Evolutionary conservation across 2,888 invertebrate species (phyloP).

Genomic region (Sinelater perroti): DNA sequence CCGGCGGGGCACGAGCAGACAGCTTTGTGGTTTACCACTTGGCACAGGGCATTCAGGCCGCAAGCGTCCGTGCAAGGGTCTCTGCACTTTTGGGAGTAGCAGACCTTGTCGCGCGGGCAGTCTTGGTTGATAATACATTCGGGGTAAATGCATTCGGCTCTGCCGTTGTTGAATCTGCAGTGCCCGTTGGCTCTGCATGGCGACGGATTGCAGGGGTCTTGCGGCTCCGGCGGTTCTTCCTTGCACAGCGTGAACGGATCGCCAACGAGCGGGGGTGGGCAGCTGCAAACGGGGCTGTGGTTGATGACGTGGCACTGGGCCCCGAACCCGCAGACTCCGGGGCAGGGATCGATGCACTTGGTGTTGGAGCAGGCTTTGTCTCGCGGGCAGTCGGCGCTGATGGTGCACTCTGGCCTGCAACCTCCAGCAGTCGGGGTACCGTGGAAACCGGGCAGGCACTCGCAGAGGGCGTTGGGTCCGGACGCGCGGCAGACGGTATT

Average conservation of each 20-base stretch:
- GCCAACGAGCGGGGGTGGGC: constrained; percentile 75
- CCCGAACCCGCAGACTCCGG: constrained; percentile 79
- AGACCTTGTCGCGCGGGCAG: constrained; percentile 82
- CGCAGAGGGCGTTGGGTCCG: constrained; percentile 71
- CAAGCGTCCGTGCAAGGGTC: constrained; percentile 86
- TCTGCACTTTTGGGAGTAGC: constrained; percentile 82
- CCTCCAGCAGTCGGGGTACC: constrained; percentile 76
- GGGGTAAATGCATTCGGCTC: constrained; percentile 81
- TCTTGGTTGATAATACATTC: constrained; percentile 91
- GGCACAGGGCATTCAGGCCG: constrained; percentile 83
- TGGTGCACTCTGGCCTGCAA: constrained; percentile 84
- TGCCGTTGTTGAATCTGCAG: constrained; percentile 75
- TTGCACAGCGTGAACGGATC: constrained; percentile 81
- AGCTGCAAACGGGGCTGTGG: constrained; percentile 87
- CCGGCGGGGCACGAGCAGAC: constrained; percentile 84
- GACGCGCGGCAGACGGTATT: constrained; percentile 74
- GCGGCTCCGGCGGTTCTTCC: constrained; percentile 59
- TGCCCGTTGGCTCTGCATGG: constrained; percentile 86
- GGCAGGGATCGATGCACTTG: constrained; percentile 83
- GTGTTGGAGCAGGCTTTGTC: constrained; percentile 80
- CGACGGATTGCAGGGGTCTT: constrained; percentile 84
- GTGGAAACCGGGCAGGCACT: constrained; percentile 78
- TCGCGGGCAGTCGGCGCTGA: constrained; percentile 81
- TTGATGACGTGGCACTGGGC: constrained; percentile 82
- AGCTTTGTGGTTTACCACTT: constrained; percentile 81